A percentile compares a stretch with the other conserved stretches of the same genome.
phyloP scores from a whole-genome alignment of 2,888 invertebrate species.

The Graphium colonna region DNA sequence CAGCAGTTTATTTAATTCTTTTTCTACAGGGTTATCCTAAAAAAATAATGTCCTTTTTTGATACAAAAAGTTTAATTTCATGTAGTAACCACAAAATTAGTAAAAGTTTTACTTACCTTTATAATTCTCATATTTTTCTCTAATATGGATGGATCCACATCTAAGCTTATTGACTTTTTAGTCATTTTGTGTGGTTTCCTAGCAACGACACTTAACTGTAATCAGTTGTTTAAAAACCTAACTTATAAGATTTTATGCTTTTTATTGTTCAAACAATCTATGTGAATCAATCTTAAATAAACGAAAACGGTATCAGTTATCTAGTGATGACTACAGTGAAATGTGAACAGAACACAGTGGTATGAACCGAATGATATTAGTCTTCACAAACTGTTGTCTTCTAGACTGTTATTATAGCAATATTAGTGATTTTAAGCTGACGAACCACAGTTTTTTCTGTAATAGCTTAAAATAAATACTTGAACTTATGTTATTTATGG shows the following conservation, averaged over 20 bases:
- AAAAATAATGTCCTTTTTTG: conserved; percentile 28
- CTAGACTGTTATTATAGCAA: too few species aligned
- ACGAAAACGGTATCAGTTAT: too few species aligned
- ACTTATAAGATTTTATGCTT: too few species aligned
- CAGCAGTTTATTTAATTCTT: conserved; percentile 81
- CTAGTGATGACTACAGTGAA: too few species aligned
- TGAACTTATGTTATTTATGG: too few species aligned
- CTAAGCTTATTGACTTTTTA: conserved; percentile 76
- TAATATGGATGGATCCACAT: conserved; percentile 81
- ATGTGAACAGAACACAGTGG: too few species aligned
- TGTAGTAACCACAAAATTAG: not conserved
- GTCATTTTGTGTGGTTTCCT: conserved; percentile 49
- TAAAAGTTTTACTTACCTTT: conserved; percentile 51
- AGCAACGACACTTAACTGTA: not conserved
- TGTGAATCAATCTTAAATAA: not conserved
- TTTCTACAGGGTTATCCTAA: conserved; percentile 78
- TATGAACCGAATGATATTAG: too few species aligned
- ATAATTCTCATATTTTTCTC: conserved; percentile 78
- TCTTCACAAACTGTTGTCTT: too few species aligned
- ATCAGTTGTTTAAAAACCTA: not conserved
- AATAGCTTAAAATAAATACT: too few species aligned
- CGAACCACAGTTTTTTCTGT: too few species aligned
- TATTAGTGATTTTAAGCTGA: too few species aligned
- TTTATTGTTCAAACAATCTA: not conserved
- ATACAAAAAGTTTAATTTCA: too few species aligned